Evolutionary conservation across 2,797 vertebrate genomes (phyloP), one percentile per base, ranked within the genome.

Genomic region (Sebastes taczanowskii): DNA sequence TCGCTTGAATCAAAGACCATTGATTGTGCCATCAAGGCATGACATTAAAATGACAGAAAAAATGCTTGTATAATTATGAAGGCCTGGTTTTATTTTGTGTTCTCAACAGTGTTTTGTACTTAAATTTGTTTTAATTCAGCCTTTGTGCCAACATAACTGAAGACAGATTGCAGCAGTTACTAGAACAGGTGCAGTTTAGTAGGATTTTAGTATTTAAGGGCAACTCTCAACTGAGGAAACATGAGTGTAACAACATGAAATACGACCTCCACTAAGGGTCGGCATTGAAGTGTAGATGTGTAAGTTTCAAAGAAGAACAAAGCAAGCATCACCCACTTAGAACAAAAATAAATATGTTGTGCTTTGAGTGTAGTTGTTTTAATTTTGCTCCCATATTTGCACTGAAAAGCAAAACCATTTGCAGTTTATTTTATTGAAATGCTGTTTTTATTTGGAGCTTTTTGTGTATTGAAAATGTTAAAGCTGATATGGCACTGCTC

Each of bases 251-350:
- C 62, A 85, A 71, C 59, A 49, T 70, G 11, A 84, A 66, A 71
- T 56, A 29, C 11, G 34, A 62, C 75, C 61, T 79, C 60, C 55
- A 56, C 27, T 72, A 23, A 14, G 16, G 52, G 46, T 61, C 16
- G 16, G 27, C 59, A 79, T 63, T 84, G 35, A 82, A 80, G 71
- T 73, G 63, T 75, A 65, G 20, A 81, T 67, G 38, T 74, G 63
- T 67, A 79, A 66, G 60, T 66, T 82, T 78, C 46, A 80, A 64
- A 68, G 59, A 68, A 70, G 68, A 85, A 77, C 68, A 79, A 83
- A 85, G 62, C 32, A 66, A 68, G 7, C 60, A 29, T 74, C 85
- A 80, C 71, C 65, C 63, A 85, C 75, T 70, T 73, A 27, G 42
- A 56, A 64, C 58, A 18, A 27, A 80, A 77, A 80, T 38, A 64